Percentiles rank a stretch among this genome's conserved stretches.
phyloP scores from a whole-genome alignment of 2,888 invertebrate genomes.

The Dryobota labecula region DNA sequence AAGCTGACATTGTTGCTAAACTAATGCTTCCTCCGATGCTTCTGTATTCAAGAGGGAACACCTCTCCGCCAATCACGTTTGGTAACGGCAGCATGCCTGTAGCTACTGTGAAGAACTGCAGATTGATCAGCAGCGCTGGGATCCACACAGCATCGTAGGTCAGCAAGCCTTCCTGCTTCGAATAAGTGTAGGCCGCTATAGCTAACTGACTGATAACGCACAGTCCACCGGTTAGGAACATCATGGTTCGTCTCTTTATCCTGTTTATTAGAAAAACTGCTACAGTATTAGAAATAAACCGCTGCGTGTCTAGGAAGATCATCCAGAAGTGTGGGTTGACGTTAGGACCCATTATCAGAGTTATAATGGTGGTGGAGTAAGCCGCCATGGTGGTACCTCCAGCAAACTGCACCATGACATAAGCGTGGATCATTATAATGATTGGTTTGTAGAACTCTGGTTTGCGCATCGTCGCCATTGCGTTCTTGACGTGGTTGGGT shows the following conservation, averaged over 20 bases:
- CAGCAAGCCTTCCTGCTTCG: slow-evolving; percentile 68
- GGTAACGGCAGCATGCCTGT: slow-evolving; percentile 92
- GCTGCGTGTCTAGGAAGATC: slow-evolving; percentile 91
- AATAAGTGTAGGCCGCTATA: slow-evolving; percentile 84
- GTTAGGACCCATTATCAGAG: slow-evolving; percentile 88
- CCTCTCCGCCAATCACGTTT: slow-evolving; percentile 93
- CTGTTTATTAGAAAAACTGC: slow-evolving; percentile 91
- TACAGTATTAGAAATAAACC: slow-evolving; percentile 90
- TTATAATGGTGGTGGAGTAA: slow-evolving; percentile 92
- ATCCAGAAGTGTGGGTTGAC: slow-evolving; percentile 92
- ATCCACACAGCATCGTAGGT: slow-evolving; percentile 81
- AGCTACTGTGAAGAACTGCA: slow-evolving; percentile 89
- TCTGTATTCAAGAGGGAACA: slow-evolving; percentile 91
- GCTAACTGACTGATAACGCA: slow-evolving; percentile 89
- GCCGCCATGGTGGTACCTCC: slow-evolving; percentile 92
- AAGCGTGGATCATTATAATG: slow-evolving; percentile 90
- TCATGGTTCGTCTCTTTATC: slow-evolving; percentile 90
- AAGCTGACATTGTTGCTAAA: slow-evolving; percentile 88
- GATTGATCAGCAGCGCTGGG: slow-evolving; percentile 86
- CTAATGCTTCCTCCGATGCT: slow-evolving; percentile 92
- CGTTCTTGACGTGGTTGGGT: slow-evolving; percentile 58
- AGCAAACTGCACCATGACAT: slow-evolving; percentile 91
- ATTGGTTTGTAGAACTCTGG: slow-evolving; percentile 90
- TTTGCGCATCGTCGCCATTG: slow-evolving; percentile 71
- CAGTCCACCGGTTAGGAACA: slow-evolving; percentile 90